Evolutionary conservation across 2,888 invertebrate genomes (phyloP).

Genomic region (Spisula subtruncata): DNA sequence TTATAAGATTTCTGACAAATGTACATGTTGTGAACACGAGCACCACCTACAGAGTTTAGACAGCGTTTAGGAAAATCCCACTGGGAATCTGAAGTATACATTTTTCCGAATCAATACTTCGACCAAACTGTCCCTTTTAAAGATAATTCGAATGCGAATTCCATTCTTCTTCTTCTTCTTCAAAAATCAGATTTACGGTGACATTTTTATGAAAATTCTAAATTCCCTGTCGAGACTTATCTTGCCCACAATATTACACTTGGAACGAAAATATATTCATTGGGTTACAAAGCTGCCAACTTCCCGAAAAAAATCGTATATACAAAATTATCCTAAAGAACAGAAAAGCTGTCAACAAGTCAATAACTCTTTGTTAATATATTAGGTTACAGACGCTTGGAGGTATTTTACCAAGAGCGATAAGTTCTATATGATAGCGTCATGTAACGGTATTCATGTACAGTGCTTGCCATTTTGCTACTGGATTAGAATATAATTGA

Average conservation of each 20-base stretch:
- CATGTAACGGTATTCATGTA: not conserved
- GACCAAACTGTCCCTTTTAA: no score
- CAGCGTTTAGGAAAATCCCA: no score
- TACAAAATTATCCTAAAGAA: constrained; percentile 16
- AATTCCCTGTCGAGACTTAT: not conserved
- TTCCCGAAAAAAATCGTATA: not conserved
- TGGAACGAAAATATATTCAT: constrained; percentile 2
- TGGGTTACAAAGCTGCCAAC: constrained; percentile 13
- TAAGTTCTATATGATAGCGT: not conserved
- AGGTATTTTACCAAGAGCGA: not conserved
- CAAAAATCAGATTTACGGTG: no score
- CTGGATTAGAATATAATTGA: not conserved
- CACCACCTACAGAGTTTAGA: no score
- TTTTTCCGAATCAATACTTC: no score
- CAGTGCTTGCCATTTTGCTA: not conserved
- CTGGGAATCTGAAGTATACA: no score
- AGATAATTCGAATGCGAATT: no score
- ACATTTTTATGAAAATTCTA: no score
- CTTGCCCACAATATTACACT: not conserved
- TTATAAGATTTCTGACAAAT: no score
- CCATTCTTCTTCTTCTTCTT: no score
- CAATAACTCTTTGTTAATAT: not conserved
- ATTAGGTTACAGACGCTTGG: not conserved
- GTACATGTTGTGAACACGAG: no score
- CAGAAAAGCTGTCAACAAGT: not conserved